Conservation (phyloP, 1,140 invertebrate genomes). For the Euura lappo region DNA sequence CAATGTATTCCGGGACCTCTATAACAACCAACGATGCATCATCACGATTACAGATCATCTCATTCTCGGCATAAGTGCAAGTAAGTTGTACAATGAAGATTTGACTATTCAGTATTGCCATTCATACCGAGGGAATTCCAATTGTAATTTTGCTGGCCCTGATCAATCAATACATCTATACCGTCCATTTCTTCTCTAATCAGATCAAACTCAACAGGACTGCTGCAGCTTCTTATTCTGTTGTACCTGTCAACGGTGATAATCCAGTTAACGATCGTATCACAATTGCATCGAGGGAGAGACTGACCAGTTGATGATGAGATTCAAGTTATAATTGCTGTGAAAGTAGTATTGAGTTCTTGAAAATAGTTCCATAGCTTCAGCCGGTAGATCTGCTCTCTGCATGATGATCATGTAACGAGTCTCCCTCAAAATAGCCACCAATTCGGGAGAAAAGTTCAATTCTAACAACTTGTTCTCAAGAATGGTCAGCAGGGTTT, state of each 20-base stretch:
- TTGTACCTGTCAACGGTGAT: conserved; percentile 61
- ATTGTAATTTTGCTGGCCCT: conserved; percentile 63
- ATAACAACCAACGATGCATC: conserved; percentile 33
- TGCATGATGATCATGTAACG: conserved; percentile 69
- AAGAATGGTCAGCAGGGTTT: conserved; percentile 35
- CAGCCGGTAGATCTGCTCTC: conserved; percentile 62
- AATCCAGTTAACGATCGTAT: background rate
- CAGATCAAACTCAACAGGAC: conserved; percentile 65
- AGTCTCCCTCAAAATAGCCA: conserved; percentile 63
- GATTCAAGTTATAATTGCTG: conserved; percentile 38
- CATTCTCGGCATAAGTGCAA: background rate
- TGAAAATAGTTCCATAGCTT: conserved; percentile 62
- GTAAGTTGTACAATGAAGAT: background rate
- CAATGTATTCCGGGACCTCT: conserved; percentile 67
- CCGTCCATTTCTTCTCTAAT: conserved; percentile 63
- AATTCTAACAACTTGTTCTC: conserved; percentile 30
- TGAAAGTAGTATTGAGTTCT: conserved; percentile 40
- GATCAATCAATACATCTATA: conserved; percentile 65
- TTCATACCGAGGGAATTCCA: conserved; percentile 66
- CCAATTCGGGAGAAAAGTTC: conserved; percentile 44
- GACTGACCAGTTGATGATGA: conserved; percentile 41
- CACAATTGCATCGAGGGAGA: conserved; percentile 19
- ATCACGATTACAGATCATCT: conserved; percentile 22
- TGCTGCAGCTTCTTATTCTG: conserved; percentile 59
- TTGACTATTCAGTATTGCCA: conserved; percentile 3